Conservation (phyloP, 2,797 vertebrate genomes). For the Urocyon cinereoargenteus region DNA sequence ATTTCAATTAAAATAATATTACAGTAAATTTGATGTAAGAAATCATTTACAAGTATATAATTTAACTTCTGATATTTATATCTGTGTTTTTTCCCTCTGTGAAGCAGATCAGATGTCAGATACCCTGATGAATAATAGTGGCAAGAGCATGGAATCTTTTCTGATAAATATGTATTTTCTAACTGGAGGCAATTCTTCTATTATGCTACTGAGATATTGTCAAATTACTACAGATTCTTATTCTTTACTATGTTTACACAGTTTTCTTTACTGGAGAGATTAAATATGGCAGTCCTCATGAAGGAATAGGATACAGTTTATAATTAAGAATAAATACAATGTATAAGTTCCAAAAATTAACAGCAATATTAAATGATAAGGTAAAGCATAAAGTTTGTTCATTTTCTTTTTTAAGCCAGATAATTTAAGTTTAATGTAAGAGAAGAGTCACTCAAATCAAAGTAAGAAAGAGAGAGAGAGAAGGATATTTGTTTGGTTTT, state of each 20-base stretch:
- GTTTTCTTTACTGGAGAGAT: not conserved
- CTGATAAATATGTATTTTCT: not conserved
- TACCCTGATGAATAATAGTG: not conserved
- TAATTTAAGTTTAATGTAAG: not conserved
- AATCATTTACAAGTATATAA: not conserved
- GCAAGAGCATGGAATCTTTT: not conserved
- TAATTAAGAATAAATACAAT: not conserved
- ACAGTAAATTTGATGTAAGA: not conserved
- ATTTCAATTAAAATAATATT: not conserved
- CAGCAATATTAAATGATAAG: not conserved
- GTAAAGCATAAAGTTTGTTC: not conserved
- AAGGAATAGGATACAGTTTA: not conserved
- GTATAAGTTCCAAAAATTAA: not conserved
- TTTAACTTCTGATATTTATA: not conserved
- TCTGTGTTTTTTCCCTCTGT: not conserved
- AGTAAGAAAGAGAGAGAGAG: not conserved
- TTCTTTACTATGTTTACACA: not conserved
- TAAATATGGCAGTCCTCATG: not conserved
- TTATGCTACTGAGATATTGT: not conserved
- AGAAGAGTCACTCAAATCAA: not conserved
- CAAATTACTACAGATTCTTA: not conserved
- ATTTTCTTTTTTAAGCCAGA: not conserved
- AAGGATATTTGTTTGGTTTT: not conserved
- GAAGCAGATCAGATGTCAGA: not conserved
- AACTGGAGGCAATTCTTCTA: not conserved